Conservation (phyloP, 2,888 invertebrate species). For the Scaptomyza polygonia region DNA sequence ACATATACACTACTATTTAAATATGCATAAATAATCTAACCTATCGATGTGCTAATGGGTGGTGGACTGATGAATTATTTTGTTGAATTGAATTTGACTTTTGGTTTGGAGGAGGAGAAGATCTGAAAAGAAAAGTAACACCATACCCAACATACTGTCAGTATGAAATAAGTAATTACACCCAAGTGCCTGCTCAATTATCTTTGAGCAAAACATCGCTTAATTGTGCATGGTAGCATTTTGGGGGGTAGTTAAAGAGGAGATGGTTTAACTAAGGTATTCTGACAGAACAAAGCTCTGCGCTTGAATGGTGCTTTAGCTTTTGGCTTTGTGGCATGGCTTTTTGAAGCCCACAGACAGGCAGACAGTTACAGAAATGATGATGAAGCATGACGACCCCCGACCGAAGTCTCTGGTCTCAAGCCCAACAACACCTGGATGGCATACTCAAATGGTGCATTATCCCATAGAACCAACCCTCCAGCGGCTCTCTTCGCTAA, state of each 20-base stretch:
- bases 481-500: slow-evolving; percentile 34
- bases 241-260: background rate
- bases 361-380: slow-evolving; percentile 33
- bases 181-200: slow-evolving; percentile 83
- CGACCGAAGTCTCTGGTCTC: background rate
- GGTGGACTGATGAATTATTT: slow-evolving; percentile 52
- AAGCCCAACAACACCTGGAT: background rate
- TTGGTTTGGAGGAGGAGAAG: slow-evolving; percentile 4
- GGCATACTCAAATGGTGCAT: slow-evolving; percentile 6
- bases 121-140: slow-evolving; percentile 16
- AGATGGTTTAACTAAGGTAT: background rate
- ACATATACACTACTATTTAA: slow-evolving; percentile 28
- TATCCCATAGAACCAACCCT: slow-evolving; percentile 15
- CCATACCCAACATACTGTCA: slow-evolving; percentile 44
- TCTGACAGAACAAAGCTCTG: slow-evolving; percentile 60
- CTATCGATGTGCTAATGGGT: slow-evolving; percentile 11
- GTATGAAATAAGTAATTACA: slow-evolving; percentile 81
- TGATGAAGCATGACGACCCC: slow-evolving; percentile 46
- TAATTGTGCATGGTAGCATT: slow-evolving; percentile 63
- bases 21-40: slow-evolving; percentile 1
- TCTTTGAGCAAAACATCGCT: slow-evolving; percentile 73
- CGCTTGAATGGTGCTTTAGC: slow-evolving; percentile 63
- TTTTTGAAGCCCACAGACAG: slow-evolving; percentile 15
- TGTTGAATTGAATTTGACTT: slow-evolving; percentile 59
- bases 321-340: slow-evolving; percentile 31